A percentile compares a stretch with the other conserved stretches of the same genome.
Evolutionary conservation across 2,113 vertebrate genomes (phyloP).

Genomic region (Oriolus oriolus): DNA sequence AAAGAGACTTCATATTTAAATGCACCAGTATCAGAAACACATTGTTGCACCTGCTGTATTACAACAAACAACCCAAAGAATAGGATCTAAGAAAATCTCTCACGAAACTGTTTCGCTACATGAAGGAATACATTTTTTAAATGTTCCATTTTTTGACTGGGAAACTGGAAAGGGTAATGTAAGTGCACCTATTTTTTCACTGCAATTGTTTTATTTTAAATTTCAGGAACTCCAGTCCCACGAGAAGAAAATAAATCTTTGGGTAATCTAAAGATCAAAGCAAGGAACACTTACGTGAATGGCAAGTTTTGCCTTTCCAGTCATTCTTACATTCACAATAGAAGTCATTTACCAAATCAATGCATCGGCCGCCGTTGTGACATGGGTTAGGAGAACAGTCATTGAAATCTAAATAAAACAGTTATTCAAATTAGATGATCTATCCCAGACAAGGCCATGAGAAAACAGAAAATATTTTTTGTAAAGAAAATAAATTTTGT

Average conservation of each 20-base stretch:
- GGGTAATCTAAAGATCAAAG: neutral
- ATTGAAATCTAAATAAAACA: conserved; percentile 81
- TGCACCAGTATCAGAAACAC: neutral
- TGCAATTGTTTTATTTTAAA: neutral
- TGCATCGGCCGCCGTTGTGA: conserved; percentile 86
- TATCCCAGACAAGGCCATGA: neutral
- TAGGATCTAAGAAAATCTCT: neutral
- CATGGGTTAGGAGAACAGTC: conserved; percentile 89
- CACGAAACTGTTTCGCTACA: neutral
- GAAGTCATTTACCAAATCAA: conserved; percentile 90
- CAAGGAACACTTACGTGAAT: conserved; percentile 83
- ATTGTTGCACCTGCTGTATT: neutral
- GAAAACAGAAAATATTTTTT: neutral
- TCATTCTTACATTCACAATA: conserved; percentile 86
- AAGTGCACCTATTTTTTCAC: neutral
- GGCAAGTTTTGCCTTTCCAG: conserved; percentile 97
- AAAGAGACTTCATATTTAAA: neutral
- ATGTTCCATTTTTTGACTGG: neutral
- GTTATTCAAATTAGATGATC: neutral
- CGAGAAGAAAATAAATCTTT: neutral
- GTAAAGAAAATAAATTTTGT: neutral
- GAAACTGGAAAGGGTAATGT: neutral
- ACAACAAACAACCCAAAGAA: neutral
- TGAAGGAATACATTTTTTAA: neutral
- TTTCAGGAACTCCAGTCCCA: conserved; percentile 46